A percentile compares a stretch with the other conserved stretches of the same genome.
Conservation (phyloP, 1,140 invertebrate species). For the Drosophila saltans region DNA sequence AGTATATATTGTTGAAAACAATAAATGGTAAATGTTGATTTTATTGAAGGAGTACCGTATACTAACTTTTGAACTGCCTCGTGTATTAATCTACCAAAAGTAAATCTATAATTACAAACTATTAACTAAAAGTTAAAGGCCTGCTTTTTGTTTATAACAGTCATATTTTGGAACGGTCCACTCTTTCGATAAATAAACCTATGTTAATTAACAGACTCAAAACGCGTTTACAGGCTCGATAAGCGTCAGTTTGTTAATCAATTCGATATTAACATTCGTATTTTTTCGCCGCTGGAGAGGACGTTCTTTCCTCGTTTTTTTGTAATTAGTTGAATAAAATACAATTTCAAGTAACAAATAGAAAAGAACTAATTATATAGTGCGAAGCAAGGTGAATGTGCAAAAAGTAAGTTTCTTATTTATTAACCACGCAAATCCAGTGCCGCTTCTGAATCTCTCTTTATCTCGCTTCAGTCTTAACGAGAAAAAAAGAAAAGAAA, state of each 20-base stretch:
- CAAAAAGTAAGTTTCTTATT: background rate
- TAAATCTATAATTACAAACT: no score
- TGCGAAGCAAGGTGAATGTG: slow-evolving; percentile 6
- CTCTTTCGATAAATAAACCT: background rate
- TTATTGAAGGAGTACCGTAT: background rate
- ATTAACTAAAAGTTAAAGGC: no score
- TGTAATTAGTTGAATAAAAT: slow-evolving; percentile 4
- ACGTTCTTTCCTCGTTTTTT: slow-evolving; percentile 8
- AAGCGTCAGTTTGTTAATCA: no score
- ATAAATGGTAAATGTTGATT: slow-evolving; percentile 12
- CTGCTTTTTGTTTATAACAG: no score
- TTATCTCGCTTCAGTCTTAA: slow-evolving; percentile 2
- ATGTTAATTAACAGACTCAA: background rate
- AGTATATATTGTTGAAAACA: slow-evolving; percentile 1
- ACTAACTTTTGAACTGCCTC: background rate
- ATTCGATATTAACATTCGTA: background rate
- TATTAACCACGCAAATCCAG: background rate
- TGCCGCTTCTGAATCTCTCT: background rate
- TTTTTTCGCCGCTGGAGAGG: slow-evolving; percentile 10
- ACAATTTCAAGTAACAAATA: background rate
- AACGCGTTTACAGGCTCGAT: background rate
- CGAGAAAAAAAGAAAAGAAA: slow-evolving; percentile 6
- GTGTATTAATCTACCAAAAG: no score
- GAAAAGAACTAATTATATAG: background rate
- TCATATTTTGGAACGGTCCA: background rate